Base-by-base conservation (phyloP, 2,888 invertebrate species). In the Torymus tubicola region DNA sequence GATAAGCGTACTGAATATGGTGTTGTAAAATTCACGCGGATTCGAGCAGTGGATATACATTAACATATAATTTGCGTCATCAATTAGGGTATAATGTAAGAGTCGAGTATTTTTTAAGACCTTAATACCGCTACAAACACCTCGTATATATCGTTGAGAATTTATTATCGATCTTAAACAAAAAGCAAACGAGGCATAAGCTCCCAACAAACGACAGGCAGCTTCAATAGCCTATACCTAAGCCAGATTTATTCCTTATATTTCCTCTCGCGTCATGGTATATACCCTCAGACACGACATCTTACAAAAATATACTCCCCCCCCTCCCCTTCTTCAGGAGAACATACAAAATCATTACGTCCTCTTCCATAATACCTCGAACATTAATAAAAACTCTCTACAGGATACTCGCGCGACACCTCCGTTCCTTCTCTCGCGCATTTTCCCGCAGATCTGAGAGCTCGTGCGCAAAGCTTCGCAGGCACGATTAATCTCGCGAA, bases 401-500 rank as follows among this genome's bases (percentile, higher is more conserved):
- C 11, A 53, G 5, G n/a, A n/a, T n/a, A 24, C 60, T 21, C 57
- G 18, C 21, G 10, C 65, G 55, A 60, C 13, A 13, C 11, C 13
- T n/a, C 12, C 21, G 14, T 71, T 61, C 53, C 42, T 61, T 13
- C 3, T 63, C 24, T 14, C 61, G 24, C n/a, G n/a, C n/a, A n/a
- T n/a, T 55, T 63, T 58, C 53, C 55, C 24, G 11, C 31, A 31
- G 31, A 31, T 31, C 31, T 8, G 31, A 31, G 31, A 31, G 2
- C 2, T 2, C 31, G 31, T 8, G 31, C 31, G 31, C 31, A 31
- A 31, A 14, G 16, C 18, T 2, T n/a, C 50, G 65, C 63, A 61
- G 31, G 21, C 42, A 13, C 72, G 65, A 78, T 81, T 81, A 81
- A 81, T 81, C 78, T 71, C 78, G 78, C 70, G 52, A 81, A 81